phyloP scores from a whole-genome alignment of 2,113 vertebrate species.

The Notiomystis cincta region DNA sequence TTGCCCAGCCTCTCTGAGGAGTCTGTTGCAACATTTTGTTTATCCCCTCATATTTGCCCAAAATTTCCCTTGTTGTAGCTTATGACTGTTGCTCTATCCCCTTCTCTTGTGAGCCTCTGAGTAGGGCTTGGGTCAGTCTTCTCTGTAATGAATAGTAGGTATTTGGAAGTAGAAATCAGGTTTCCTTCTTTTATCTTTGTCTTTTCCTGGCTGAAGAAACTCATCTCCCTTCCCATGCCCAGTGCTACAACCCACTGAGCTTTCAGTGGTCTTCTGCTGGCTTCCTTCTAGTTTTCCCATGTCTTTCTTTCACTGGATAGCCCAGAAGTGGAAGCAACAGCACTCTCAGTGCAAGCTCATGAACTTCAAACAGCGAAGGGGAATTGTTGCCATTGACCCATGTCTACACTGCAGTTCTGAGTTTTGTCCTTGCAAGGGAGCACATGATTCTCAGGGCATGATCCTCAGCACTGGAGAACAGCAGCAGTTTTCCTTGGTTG shows the following conservation, averaged over 20 bases:
- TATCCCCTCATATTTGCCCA: neutral
- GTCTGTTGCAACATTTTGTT: neutral
- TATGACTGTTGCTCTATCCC: neutral
- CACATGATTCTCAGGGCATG: neutral
- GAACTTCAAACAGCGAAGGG: neutral
- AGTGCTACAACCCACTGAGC: neutral
- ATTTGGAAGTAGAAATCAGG: neutral
- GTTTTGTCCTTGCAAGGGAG: accelerated
- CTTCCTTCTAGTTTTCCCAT: neutral
- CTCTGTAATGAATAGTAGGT: neutral
- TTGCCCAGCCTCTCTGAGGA: neutral
- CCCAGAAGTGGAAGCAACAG: neutral
- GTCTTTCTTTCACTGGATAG: neutral
- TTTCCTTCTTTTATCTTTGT: neutral
- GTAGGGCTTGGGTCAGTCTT: neutral
- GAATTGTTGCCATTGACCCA: neutral
- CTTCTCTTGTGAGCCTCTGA: neutral
- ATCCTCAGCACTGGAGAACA: neutral
- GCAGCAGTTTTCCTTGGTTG: neutral
- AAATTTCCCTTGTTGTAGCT: neutral
- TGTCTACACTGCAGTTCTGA: neutral
- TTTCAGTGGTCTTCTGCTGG: neutral
- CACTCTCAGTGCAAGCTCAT: neutral
- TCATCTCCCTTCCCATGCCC: neutral
- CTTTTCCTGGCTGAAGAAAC: neutral